Percentiles rank a stretch among this genome's conserved stretches.
Evolutionary conservation across 2,888 invertebrate species (phyloP).

Genomic region (Reticulitermes lucifugus): DNA sequence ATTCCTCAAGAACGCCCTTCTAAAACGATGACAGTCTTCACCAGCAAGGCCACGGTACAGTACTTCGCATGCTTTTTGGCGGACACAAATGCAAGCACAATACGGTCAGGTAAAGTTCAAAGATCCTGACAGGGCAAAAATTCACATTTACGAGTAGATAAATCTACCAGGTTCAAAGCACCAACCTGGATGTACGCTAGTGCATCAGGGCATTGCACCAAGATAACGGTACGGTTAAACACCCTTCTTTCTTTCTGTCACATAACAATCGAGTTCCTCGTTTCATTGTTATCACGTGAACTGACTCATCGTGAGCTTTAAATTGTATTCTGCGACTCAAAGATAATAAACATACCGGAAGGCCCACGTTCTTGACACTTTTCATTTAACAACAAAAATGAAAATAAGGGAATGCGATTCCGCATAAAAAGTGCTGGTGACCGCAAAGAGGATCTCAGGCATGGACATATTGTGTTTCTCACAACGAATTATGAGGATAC

Average conservation of each 20-base stretch:
- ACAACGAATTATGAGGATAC: too few species aligned
- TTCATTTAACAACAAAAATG: neutral
- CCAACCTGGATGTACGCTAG: neutral
- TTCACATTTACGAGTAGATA: neutral
- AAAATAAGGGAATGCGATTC: neutral
- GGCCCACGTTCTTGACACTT: neutral
- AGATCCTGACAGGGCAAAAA: neutral
- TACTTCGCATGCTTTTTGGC: neutral
- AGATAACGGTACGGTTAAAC: constrained; percentile 9
- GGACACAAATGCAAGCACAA: neutral
- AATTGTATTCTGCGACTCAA: neutral
- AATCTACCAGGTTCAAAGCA: neutral
- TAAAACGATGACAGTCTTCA: neutral
- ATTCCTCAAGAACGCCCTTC: neutral
- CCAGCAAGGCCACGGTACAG: neutral
- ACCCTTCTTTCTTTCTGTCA: neutral
- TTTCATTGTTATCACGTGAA: neutral
- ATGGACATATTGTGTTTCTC: too few species aligned
- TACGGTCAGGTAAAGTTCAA: neutral
- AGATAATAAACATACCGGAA: neutral
- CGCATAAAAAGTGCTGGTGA: too few species aligned
- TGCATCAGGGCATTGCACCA: constrained; percentile 16
- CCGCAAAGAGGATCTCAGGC: too few species aligned
- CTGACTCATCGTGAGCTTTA: neutral
- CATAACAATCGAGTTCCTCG: neutral